phyloP scores from a whole-genome alignment of 2,113 vertebrate species.

The Pseudorasbora parva region DNA sequence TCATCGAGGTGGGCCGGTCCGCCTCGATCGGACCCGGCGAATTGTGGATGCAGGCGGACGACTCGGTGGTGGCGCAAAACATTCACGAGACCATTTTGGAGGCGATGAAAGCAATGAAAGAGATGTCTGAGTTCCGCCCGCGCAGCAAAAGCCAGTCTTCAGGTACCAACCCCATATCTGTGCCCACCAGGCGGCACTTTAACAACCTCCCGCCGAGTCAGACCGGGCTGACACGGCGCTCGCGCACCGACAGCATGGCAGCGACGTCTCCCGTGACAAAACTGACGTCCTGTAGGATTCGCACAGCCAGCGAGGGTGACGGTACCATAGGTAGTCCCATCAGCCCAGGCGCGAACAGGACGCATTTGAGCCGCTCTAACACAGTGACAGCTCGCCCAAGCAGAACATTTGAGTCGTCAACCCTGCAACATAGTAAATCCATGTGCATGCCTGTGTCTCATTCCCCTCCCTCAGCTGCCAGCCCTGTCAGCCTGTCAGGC shows the following conservation, averaged over 20 bases:
- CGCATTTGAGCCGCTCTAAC: constrained; percentile 86
- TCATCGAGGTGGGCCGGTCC: constrained; percentile 96
- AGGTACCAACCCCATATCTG: constrained; percentile 79
- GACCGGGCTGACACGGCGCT: constrained; percentile 81
- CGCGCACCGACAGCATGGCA: constrained; percentile 84
- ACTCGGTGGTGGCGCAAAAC: constrained; percentile 97
- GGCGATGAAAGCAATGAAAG: constrained; percentile 97
- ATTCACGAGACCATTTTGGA: constrained; percentile 97
- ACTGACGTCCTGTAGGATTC: constrained; percentile 79
- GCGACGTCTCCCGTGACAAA: constrained; percentile 76
- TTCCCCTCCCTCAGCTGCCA: constrained; percentile 83
- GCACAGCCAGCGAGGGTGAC: constrained; percentile 86
- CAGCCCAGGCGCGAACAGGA: constrained; percentile 83
- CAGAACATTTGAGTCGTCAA: constrained; percentile 72
- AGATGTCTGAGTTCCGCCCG: constrained; percentile 93
- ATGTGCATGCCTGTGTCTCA: constrained; percentile 90
- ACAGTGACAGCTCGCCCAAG: constrained; percentile 76
- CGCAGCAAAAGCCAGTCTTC: constrained; percentile 98
- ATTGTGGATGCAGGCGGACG: constrained; percentile 98
- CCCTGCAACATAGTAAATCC: constrained; percentile 88
- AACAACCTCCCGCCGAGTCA: constrained; percentile 84
- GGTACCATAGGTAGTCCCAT: constrained; percentile 86
- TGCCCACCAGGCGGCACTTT: constrained; percentile 81
- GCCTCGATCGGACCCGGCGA: constrained; percentile 95
- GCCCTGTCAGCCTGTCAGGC: constrained; percentile 79